Conservation (phyloP, 2,113 vertebrate species). For the Crotalus tigris region DNA sequence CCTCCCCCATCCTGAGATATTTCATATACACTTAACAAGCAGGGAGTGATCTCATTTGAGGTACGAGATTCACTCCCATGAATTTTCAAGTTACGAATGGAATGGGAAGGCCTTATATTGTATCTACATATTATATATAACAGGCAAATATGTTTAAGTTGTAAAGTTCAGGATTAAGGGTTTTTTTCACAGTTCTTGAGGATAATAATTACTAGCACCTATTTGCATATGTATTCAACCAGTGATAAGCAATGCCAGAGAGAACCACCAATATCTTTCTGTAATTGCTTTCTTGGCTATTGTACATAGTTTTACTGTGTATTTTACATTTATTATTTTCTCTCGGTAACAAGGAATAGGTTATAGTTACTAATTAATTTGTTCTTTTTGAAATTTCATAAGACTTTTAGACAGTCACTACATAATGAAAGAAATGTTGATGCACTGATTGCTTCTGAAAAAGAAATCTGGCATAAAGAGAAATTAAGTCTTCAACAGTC, state of each 20-base stretch:
- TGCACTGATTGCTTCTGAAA: conserved; percentile 77
- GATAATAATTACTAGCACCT: neutral
- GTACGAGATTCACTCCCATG: too few relatives aligned
- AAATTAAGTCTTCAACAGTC: conserved; percentile 79
- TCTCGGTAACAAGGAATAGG: neutral
- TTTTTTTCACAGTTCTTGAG: neutral
- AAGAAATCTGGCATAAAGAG: conserved; percentile 84
- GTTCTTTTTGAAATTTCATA: conserved; percentile 8
- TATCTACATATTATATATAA: neutral
- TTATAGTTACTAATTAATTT: neutral
- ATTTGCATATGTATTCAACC: neutral
- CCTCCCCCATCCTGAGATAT: too few relatives aligned
- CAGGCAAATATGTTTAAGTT: neutral
- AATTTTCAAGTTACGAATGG: too few relatives aligned
- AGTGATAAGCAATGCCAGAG: neutral
- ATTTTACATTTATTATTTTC: neutral
- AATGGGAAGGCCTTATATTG: neutral
- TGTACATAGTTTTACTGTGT: neutral
- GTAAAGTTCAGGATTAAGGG: neutral
- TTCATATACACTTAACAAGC: too few relatives aligned
- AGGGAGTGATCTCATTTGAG: too few relatives aligned
- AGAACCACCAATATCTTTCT: neutral
- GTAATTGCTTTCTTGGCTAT: neutral
- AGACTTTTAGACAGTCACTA: conserved; percentile 68
- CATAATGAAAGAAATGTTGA: conserved; percentile 63